Evolutionary conservation across 2,113 vertebrate species (phyloP), one percentile per base, ranked within the genome.

Genomic region (Murina feae): DNA sequence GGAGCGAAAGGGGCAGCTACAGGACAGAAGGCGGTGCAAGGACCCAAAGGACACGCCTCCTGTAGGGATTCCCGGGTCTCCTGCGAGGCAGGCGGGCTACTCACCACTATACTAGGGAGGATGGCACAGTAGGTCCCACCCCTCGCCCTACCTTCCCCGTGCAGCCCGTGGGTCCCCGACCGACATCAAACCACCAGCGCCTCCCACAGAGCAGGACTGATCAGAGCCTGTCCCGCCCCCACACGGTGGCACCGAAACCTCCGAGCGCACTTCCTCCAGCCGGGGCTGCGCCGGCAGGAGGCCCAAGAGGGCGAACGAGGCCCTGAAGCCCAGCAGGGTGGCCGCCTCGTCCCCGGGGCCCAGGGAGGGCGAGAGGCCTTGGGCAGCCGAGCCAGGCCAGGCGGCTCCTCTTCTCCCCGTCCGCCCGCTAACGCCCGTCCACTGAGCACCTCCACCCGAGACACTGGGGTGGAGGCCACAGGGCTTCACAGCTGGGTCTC

Each of bases 31-130:
- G 47, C 14, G 3, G 47, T 49, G 16, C 47, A 49, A 23, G 20
- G 20, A 21, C 53, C 53, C 9, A 9, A 55, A 23, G 21, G 21
- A 55, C 53, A 9, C 21, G 21, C 53, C 53, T 55, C 53, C 53
- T 8, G 21, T 23, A 8, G 20, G 53, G 53, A 55, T 55, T 49
- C 20, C 97, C 96, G 94, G 95, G 95, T 96, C 97, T 97, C 96
- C 97, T 95, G 95, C 96, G 93, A 95, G 95, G 97, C 96, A 96
- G 96, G 97, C 96, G 95, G 96, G 96, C 96, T 97, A 97, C 96
- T 97, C 63, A 96, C 96, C 97, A 96, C 96, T 97, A 96, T 95
- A 96, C 94, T 93, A 96, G 95, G 89, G 86, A 95, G 93, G 92
- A 89, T 4, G 53, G 53, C 53, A 9, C 53, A 23, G 51, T 23